Evolutionary conservation across 2,113 vertebrate genomes (phyloP), one percentile per base, ranked within the genome.

Genomic region (Dicentrarchus labrax): DNA sequence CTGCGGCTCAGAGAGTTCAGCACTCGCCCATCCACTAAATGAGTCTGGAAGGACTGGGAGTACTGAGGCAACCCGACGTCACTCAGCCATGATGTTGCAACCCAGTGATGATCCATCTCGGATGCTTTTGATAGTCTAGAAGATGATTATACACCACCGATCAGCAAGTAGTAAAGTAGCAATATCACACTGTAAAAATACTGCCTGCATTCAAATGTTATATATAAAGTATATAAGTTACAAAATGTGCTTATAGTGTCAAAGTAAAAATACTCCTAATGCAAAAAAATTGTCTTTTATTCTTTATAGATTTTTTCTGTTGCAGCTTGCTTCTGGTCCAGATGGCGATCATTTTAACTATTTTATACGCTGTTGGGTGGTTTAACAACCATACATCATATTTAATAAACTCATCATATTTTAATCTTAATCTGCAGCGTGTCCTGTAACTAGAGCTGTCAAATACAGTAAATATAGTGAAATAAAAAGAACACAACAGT

Each of bases 61-160:
- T 97, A 97, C 76, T 97, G 97, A 39, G 95, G 93, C 76, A 97
- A 93, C 1, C 96, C 96, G 17, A 97, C 94, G 21, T 97, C 97
- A 5, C 94, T 96, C 75, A 97, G 95, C 96, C 97, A 97, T 1
- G 96, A 96, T 36, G 96, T 96, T 17, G 96, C 88, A 64, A 97
- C 96, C 97, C 97, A 97, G 92, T 97, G 96, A 85, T 97, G 97
- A 91, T 97, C 97, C 94, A 97, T 89, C 62, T 97, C 96, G 0
- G 96, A 95, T 0, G 96, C 96, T 87, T 96, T 96, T 19, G 96
- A 97, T 53, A 97, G 90, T 72, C 97, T 96, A 7, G 7, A 47
- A 50, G 57, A 72, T 4, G 16, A 82, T 66, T 12, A 56, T 50
- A 60, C 7, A 43, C 0, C n/a, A 7, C 6, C 3, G 5, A 71